phyloP scores from a whole-genome alignment of 1,140 invertebrate genomes.

The Linepithema humile region DNA sequence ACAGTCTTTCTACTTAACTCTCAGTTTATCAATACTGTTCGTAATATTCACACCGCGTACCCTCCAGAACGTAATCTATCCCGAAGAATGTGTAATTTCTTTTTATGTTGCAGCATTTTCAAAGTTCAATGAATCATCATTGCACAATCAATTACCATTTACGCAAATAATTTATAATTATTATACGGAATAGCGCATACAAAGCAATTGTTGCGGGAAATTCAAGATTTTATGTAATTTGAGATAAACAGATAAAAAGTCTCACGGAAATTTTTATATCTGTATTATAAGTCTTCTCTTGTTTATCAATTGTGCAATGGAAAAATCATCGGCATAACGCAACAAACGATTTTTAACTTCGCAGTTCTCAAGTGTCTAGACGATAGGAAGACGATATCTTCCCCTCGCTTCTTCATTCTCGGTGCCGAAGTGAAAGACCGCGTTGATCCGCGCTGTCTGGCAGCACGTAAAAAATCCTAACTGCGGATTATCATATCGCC shows the following conservation, averaged over 20 bases:
- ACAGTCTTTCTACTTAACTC: constrained; percentile 81
- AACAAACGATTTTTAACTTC: neutral
- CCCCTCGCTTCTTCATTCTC: neutral
- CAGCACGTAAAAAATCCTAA: neutral
- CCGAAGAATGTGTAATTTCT: constrained; percentile 65
- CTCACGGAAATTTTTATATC: neutral
- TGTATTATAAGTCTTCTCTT: neutral
- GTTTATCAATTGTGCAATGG: constrained; percentile 35
- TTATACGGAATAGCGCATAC: neutral
- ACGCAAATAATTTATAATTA: neutral
- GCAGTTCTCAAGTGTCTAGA: constrained; percentile 18
- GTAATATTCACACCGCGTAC: constrained; percentile 79
- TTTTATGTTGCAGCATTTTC: neutral
- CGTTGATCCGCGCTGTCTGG: neutral
- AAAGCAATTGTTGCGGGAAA: neutral
- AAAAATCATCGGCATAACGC: constrained; percentile 1
- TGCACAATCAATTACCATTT: constrained; percentile 18
- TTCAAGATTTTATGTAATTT: too few relatives aligned
- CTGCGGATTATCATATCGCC: neutral
- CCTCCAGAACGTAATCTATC: constrained; percentile 59
- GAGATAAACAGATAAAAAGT: neutral
- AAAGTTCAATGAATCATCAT: neutral
- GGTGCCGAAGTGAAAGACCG: neutral
- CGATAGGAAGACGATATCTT: constrained; percentile 19
- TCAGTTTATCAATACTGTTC: constrained; percentile 83